Evolutionary conservation across 2,797 vertebrate genomes (phyloP), one percentile per base, ranked within the genome.

Genomic region (Kryptopterus vitreolus): DNA sequence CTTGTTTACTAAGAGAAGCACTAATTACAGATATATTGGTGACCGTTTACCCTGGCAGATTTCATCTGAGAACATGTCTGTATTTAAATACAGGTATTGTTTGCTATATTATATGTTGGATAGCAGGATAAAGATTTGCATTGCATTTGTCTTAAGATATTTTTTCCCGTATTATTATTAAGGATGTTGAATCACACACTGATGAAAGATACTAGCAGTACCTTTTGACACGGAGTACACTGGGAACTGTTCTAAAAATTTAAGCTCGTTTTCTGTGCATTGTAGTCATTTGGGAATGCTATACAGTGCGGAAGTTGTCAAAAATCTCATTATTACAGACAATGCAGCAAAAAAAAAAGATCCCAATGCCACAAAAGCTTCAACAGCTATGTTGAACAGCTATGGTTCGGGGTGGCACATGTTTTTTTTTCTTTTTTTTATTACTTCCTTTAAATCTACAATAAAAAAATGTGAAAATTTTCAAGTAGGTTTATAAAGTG

Each of bases 321-420:
- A 74, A 74, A 55, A 3, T 15, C 69, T 59, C 52, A 24, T 74
- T 74, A 74, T 59, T 74, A 74, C 72, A 59, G n/a, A 26, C 48
- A 58, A 59, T 12, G 26, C 55, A 74, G 55, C 55, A 74, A 72
- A 55, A 71, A 43, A n/a, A 66, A 52, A 73, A 24, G 35, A 46
- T 26, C n/a, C 15, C 72, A 38, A 26, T 22, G 55, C 35, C 55
- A 26, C 58, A 26, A 31, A 72, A 59, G 9, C 3, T 59, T 74
- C 31, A 74, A 46, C 55, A 59, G n/a, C 55, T 58, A 53, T n/a
- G n/a, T n/a, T n/a, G n/a, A n/a, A n/a, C n/a, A n/a, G 18, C 58
- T 59, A 43, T 46, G 35, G 72, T 74, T 43, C 20, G 35, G n/a
- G 35, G 58, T n/a, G 5, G 24, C 35, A 74, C 9, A 46, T 59